phyloP scores from a whole-genome alignment of 2,797 vertebrate genomes.

The Distichodus sexfasciatus region DNA sequence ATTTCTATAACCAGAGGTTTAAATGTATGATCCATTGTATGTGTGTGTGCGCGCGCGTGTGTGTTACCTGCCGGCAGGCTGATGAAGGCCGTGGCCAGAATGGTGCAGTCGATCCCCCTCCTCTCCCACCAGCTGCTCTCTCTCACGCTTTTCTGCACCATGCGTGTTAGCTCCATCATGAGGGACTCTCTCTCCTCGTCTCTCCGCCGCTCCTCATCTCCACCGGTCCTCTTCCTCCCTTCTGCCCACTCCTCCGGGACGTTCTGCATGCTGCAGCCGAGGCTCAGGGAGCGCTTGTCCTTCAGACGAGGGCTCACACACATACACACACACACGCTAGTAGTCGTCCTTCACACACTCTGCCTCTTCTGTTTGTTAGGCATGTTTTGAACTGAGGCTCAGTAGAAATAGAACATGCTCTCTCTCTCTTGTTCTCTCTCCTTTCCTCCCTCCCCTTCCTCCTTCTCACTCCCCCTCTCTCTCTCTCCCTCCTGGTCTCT shows the following conservation, averaged over 20 bases:
- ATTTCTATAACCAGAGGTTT: not conserved
- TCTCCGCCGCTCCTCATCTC: not conserved
- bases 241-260: constrained; percentile 49
- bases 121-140: constrained; percentile 93
- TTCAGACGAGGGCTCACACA: not conserved
- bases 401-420: constrained; percentile 3
- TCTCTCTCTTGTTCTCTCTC: constrained; percentile 41
- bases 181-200: constrained; percentile 64
- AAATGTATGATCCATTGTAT: not conserved
- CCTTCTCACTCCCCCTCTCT: constrained; percentile 1
- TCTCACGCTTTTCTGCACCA: constrained; percentile 79
- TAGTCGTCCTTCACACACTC: not conserved
- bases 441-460: constrained; percentile 33
- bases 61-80: constrained; percentile 78
- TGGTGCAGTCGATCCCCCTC: constrained; percentile 82
- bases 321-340: not conserved
- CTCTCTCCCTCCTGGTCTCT: constrained; percentile 42
- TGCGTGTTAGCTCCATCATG: constrained; percentile 82
- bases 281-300: not conserved
- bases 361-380: not conserved
- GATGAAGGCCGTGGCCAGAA: constrained; percentile 78
- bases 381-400: not conserved
- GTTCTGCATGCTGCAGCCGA: constrained; percentile 48
- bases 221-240: not conserved
- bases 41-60: not conserved